Evolutionary conservation across 2,888 invertebrate genomes (phyloP).

Genomic region (Pecten maximus): DNA sequence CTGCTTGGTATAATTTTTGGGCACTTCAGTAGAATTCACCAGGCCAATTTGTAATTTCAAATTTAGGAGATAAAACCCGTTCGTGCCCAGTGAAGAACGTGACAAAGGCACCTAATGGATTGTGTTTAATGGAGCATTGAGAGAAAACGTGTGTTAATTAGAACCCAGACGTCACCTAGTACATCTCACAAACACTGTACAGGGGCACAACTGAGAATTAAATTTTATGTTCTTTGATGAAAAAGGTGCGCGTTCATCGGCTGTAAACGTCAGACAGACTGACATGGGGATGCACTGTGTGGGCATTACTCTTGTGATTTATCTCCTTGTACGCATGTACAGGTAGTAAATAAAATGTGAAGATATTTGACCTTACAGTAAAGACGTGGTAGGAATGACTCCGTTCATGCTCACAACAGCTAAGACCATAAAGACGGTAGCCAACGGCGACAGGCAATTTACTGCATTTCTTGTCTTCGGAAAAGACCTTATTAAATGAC

Average conservation of each 20-base stretch:
- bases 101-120: neutral
- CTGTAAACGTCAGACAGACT: neutral
- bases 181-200: neutral
- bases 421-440: no score
- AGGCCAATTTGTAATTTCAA: neutral
- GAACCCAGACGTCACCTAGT: neutral
- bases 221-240: neutral
- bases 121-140: neutral
- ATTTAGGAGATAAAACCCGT: neutral
- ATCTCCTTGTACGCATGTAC: neutral
- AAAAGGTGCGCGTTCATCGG: neutral
- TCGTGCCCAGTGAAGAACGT: neutral
- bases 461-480: no score
- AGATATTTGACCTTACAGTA: no score
- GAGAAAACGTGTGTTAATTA: slow-evolving; percentile 8
- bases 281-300: no score
- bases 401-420: no score
- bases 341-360: neutral
- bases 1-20: neutral
- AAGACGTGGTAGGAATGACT: no score
- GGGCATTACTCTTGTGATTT: neutral
- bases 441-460: no score
- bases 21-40: neutral
- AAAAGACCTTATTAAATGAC: no score
- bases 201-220: neutral